Evolutionary conservation across 2,888 invertebrate genomes (phyloP), one percentile per base, ranked within the genome.

Genomic region (Kryphioiulus occultus): DNA sequence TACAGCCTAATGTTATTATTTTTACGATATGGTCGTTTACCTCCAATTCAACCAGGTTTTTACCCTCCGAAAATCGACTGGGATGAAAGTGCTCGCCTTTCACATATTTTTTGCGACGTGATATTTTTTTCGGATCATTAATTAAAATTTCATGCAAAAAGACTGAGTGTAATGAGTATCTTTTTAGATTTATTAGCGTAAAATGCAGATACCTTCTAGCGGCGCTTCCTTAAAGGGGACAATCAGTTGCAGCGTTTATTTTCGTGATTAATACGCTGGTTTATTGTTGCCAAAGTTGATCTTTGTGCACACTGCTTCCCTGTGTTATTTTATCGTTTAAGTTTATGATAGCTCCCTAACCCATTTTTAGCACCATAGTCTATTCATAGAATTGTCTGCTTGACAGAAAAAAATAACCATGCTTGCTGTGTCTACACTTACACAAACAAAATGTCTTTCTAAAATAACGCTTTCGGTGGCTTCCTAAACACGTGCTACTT

Each of bases 11-110:
- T 53, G 7, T 53, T 53, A 53, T 53, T 53, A 53, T 53, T 53
- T 53, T 53, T 53, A 53, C 53, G 53, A 53, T 53, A 53, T 53
- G 53, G 53, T 53, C 53, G 53, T 53, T 53, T 53, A 53, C 53
- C 53, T n/a, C 53, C 53, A 53, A 53, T 53, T n/a, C 53, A 53
- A n/a, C n/a, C 53, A 53, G 53, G 53, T 53, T 53, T 53, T 53
- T 53, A 53, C 53, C 53, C 53, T 53, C 53, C n/a, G 3, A n/a
- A n/a, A 53, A n/a, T 53, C 53, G n/a, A 44, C 44, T 44, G 53
- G 19, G 12, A n/a, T 53, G 53, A n/a, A 53, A 47, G 47, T 47
- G 47, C 15, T 53, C 44, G 10, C 44, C 39, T 44, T 44, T 44
- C 44, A 12, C 44, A 44, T 10, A 44, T 44, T 44, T 44, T 44